Evolutionary conservation across 2,797 vertebrate species (phyloP), one percentile per base, ranked within the genome.

Genomic region (Hyperoplus lanceolatus): DNA sequence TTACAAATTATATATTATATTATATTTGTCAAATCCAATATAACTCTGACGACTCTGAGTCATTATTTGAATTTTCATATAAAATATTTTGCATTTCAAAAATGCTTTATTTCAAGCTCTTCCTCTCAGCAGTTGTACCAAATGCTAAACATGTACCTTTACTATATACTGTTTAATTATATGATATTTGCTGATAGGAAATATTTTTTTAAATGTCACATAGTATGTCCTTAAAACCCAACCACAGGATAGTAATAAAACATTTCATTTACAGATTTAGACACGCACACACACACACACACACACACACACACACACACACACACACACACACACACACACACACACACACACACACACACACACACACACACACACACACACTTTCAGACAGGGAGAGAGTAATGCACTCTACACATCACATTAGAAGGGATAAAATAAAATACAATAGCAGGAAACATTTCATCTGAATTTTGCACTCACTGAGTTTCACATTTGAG

Each of bases 81-180:
- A 85, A 90, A 89, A 90, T 61, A 79, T 64, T 58, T 59, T 58
- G 16, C 14, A 70, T 72, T 73, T 75, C 63, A 87, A 84, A 66
- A 43, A 13, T 51, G 36, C 43, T 73, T 15, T 62, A 4, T 62
- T 36, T 64, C 54, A 36, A 55, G 45, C 29, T 79, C 5, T 2
- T 41, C 21, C 49, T 55, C 29, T 16, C 16, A 36, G 51, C 7
- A 56, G 46, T 67, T 70, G 56, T 69, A 45, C 55, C 49, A 79
- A 70, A 55, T 10, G 42, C 38, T 49, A 7, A 50, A 66, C 36
- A 48, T 10, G 15, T 14, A 61, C 39, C 62, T 54, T 61, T 55
- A 29, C 51, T 58, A 11, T 48, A 39, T 29, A 16, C 11, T 36
- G 57, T 8, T 15, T 53, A 42, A 10, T 53, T 29, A 0, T 0